phyloP scores from a whole-genome alignment of 2,113 vertebrate species.

The Crotophaga sulcirostris region DNA sequence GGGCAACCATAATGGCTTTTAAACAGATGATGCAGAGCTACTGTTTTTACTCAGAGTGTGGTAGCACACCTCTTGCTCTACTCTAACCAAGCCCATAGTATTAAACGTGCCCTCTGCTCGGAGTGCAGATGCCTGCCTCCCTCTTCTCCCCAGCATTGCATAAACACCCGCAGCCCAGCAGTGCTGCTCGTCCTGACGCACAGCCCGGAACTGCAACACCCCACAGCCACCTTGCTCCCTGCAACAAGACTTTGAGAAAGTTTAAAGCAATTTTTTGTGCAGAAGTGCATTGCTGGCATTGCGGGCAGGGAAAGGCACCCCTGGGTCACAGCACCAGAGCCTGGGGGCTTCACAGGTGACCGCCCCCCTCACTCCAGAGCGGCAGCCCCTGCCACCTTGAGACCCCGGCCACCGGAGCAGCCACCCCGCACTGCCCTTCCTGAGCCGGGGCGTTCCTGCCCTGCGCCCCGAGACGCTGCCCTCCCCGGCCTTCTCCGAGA shows the following conservation, averaged over 20 bases:
- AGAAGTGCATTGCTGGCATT: too few species aligned
- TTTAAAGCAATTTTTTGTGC: too few species aligned
- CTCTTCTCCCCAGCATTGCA: fast-evolving
- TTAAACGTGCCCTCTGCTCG: fast-evolving
- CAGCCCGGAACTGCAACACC: neutral
- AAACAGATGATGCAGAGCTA: neutral
- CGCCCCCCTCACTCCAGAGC: too few species aligned
- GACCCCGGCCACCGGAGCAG: too few species aligned
- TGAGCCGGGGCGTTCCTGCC: too few species aligned
- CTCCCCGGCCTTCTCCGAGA: too few species aligned
- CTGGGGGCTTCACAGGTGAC: too few species aligned
- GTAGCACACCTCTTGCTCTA: neutral
- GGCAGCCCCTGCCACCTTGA: too few species aligned
- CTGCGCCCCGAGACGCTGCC: too few species aligned
- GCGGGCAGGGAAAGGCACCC: neutral
- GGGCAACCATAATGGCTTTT: neutral
- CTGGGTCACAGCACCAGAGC: neutral
- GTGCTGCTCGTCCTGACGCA: fast-evolving
- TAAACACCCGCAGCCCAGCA: neutral
- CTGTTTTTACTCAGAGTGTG: neutral
- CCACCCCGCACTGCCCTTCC: too few species aligned
- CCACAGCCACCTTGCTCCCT: neutral
- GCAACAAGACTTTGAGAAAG: fast-evolving
- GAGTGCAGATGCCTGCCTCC: neutral
- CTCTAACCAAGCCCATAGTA: neutral